These are phyloP conservation scores for Pygoscelis adeliae DNA, from an alignment of 2,113 vertebrate species.

Conservation along the genomic window DNA sequence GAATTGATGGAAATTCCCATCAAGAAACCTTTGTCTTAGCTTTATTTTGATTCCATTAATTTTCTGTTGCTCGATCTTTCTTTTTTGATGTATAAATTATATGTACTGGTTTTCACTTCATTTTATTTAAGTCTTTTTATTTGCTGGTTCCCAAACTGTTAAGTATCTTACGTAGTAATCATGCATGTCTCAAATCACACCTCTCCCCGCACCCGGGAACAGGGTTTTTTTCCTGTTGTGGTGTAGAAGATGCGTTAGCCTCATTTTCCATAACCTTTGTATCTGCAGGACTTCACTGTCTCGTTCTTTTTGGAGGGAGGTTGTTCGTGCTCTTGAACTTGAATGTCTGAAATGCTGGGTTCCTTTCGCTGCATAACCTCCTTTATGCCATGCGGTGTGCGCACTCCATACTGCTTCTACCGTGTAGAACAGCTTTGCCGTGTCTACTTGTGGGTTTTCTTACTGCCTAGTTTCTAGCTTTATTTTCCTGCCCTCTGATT, in stretches of 20 bases:
- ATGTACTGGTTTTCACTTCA: neutral
- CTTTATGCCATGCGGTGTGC: accelerated
- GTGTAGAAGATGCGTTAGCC: neutral
- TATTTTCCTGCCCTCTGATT: neutral
- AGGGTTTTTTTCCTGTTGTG: neutral
- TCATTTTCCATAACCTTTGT: neutral
- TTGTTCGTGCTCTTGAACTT: neutral
- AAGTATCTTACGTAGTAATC: neutral
- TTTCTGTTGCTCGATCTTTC: neutral
- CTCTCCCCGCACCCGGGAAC: neutral
- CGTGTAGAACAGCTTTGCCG: neutral
- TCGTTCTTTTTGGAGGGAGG: neutral
- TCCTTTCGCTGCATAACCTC: neutral
- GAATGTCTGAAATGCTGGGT: neutral
- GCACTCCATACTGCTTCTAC: no score
- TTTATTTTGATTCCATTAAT: neutral
- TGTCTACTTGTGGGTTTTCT: neutral
- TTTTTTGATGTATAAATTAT: no score
- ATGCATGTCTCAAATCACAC: neutral
- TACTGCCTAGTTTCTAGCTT: neutral
- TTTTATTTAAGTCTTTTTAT: neutral
- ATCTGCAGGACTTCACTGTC: neutral
- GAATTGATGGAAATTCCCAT: neutral
- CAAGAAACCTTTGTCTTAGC: neutral
- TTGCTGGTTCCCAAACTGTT: neutral